Evolutionary conservation across 2,888 invertebrate species (phyloP).

Genomic region (Zootermopsis nevadensis): DNA sequence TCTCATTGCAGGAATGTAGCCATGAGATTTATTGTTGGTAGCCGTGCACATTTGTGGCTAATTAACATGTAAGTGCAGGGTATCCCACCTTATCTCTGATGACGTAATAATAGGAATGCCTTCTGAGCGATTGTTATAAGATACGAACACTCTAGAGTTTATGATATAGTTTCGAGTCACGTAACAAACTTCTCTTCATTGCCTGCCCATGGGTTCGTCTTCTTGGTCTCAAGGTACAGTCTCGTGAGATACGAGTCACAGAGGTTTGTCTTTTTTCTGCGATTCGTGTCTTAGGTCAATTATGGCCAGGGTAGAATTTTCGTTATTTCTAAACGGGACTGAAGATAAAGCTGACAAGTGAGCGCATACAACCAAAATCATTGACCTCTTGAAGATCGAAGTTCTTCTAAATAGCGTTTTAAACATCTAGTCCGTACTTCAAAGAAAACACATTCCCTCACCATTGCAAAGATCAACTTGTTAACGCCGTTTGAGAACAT

Average conservation of each 20-base stretch:
- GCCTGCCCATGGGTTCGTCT: background rate
- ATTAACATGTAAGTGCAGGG: constrained; percentile 46
- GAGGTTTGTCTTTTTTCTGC: too few species aligned
- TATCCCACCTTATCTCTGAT: constrained; percentile 36
- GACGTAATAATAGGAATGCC: constrained; percentile 40
- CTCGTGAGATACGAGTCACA: background rate
- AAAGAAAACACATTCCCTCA: too few species aligned
- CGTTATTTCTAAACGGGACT: too few species aligned
- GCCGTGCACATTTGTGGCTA: constrained; percentile 39
- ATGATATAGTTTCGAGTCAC: constrained; percentile 32
- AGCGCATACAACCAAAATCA: too few species aligned
- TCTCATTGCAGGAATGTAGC: constrained; percentile 7
- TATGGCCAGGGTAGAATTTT: too few species aligned
- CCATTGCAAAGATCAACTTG: too few species aligned
- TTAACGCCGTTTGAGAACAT: too few species aligned
- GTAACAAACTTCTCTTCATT: background rate
- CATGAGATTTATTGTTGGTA: constrained; percentile 24
- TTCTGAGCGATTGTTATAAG: constrained; percentile 27
- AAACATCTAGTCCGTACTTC: too few species aligned
- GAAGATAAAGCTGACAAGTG: too few species aligned
- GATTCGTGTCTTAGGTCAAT: too few species aligned
- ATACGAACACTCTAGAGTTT: background rate
- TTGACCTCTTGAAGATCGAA: too few species aligned
- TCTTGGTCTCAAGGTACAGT: background rate
- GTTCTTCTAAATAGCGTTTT: too few species aligned